phyloP scores from a whole-genome alignment of 2,113 vertebrate species.

The Oryzias curvinotus region DNA sequence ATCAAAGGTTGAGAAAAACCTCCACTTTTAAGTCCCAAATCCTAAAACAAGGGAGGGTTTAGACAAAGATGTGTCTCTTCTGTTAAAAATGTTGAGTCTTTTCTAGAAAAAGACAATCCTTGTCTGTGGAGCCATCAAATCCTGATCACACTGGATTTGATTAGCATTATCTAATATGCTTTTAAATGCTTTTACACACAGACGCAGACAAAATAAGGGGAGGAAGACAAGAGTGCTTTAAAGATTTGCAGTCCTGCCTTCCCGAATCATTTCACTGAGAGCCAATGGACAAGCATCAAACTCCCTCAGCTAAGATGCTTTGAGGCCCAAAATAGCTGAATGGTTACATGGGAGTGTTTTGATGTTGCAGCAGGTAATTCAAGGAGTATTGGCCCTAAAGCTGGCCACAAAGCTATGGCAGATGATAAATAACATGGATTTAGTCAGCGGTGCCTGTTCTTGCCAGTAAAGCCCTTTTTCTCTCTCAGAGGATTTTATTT shows the following conservation, averaged over 20 bases:
- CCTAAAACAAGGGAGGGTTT: conserved; percentile 65
- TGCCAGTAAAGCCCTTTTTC: conserved; percentile 62
- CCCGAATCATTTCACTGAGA: conserved; percentile 49
- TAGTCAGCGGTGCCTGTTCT: conserved; percentile 70
- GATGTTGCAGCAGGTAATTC: conserved; percentile 72
- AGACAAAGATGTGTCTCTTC: conserved; percentile 36
- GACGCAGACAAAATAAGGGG: neutral
- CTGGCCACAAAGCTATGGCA: conserved; percentile 60
- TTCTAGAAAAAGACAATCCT: conserved; percentile 50
- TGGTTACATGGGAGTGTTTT: conserved; percentile 60
- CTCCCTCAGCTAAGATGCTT: conserved; percentile 50
- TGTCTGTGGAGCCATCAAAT: conserved; percentile 55
- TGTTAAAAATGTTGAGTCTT: conserved; percentile 50
- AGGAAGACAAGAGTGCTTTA: conserved; percentile 22
- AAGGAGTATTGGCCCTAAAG: conserved; percentile 51
- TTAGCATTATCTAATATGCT: conserved; percentile 52
- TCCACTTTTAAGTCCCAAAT: conserved; percentile 58
- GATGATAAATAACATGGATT: conserved; percentile 70
- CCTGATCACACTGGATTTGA: conserved; percentile 51
- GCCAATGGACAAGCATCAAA: conserved; percentile 38
- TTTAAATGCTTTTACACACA: conserved; percentile 31
- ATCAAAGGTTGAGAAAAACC: conserved; percentile 58
- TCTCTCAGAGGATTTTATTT: conserved; percentile 67
- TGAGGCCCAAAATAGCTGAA: conserved; percentile 50
- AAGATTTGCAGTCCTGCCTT: conserved; percentile 30